Evolutionary conservation across 2,888 invertebrate genomes (phyloP), one percentile per base, ranked within the genome.

Genomic region (Orthonychiurus folsomi): DNA sequence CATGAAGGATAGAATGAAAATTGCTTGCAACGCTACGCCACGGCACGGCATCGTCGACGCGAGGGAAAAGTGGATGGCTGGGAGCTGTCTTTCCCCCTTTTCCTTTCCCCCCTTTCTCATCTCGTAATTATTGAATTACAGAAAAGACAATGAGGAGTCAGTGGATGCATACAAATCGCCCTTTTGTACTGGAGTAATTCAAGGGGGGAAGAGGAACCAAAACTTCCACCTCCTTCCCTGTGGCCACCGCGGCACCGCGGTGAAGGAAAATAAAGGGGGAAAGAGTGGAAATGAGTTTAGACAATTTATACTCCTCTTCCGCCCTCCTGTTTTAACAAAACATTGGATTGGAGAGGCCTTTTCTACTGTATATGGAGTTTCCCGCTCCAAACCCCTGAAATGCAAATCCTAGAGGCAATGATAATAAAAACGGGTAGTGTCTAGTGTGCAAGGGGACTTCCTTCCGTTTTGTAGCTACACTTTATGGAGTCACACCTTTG

Each of bases 121-220:
- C 47, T 28, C 25, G 28, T 69, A 68, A 70, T 69, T 69, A 69
- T 69, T 69, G 66, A 69, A 70, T 69, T 68, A 70, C 63, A 60
- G 59, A 48, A 61, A 69, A 66, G 66, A 70, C 67, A 66, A 70
- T 66, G 65, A 64, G 65, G 61, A 67, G 65, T 59, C 60, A 52
- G 59, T 18, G 64, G 64, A 67, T 70, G 70, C 67, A 69, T 69
- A 66, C 70, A 67, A 67, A 68, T 68, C 61, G 59, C 25, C 50
- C 59, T 65, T 66, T 68, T 65, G 61, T 54, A 54, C 55, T 52
- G 24, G 5, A 12, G 5, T n/a, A 37, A 37, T 15, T 37, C 15
- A 5, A 37, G 5, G 37, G 37, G n/a, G n/a, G n/a, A n/a, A n/a
- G n/a, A n/a, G n/a, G n/a, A n/a, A n/a, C 37, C 37, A 37, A 37